These are phyloP conservation scores for Pterophyllum scalare DNA, from an alignment of 2,113 vertebrate genomes.

Conservation along the genomic window DNA sequence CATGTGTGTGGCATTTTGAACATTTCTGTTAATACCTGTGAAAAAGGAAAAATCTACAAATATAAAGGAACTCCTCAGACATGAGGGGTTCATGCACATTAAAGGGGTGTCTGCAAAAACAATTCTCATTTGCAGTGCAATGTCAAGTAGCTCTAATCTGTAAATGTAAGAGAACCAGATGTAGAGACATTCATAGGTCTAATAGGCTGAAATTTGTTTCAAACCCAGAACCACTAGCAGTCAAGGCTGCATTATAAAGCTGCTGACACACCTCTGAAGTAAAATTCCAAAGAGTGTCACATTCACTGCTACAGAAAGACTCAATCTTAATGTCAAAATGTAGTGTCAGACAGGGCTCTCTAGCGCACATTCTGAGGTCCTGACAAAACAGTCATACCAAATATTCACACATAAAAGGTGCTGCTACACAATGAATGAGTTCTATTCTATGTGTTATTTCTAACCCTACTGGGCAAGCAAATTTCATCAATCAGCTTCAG, in stretches of 20 bases:
- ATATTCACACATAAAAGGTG: slow-evolving; percentile 43
- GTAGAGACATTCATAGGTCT: slow-evolving; percentile 22
- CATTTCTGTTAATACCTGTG: slow-evolving; percentile 1
- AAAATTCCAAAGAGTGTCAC: slow-evolving; percentile 12
- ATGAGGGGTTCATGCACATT: slow-evolving; percentile 43
- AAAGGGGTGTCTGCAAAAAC: slow-evolving; percentile 27
- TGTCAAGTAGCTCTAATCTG: not conserved
- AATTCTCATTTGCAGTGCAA: slow-evolving; percentile 25
- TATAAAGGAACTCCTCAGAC: slow-evolving; percentile 2
- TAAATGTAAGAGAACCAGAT: not conserved
- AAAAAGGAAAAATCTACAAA: slow-evolving; percentile 5
- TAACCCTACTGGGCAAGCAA: slow-evolving; percentile 43
- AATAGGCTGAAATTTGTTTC: slow-evolving; percentile 11
- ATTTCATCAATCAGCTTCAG: slow-evolving; percentile 28
- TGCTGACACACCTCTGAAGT: slow-evolving; percentile 34
- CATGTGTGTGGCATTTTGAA: not conserved
- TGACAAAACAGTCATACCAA: slow-evolving; percentile 39
- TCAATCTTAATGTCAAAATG: not conserved
- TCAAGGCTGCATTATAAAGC: slow-evolving; percentile 24
- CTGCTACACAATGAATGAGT: slow-evolving; percentile 39
- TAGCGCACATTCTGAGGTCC: too few relatives aligned
- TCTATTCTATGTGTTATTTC: slow-evolving; percentile 2
- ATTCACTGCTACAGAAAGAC: slow-evolving; percentile 12
- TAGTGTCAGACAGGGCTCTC: not conserved
- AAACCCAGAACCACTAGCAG: slow-evolving; percentile 9